Conservation (phyloP, 1,140 invertebrate genomes). For the Brachionus angularis region DNA sequence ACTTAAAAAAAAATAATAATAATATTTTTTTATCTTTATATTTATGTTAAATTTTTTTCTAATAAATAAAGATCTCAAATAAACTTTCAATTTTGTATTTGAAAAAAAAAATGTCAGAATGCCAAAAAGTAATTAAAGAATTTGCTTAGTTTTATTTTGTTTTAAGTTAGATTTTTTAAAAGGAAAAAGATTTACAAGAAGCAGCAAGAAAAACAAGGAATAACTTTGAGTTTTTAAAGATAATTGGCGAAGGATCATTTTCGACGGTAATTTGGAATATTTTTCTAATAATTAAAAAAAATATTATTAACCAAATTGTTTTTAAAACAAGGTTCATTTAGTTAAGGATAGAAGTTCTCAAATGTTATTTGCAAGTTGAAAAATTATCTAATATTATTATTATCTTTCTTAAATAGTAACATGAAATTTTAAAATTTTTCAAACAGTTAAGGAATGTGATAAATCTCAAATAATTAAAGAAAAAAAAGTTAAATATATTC, state of each 20-base stretch:
- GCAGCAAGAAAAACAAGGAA: slow-evolving; percentile 48
- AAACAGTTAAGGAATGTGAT: slow-evolving; percentile 93
- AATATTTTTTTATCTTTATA: too few relatives aligned
- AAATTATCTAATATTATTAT: too few relatives aligned
- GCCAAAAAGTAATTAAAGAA: too few relatives aligned
- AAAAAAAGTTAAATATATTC: slow-evolving; percentile 85
- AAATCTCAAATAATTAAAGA: slow-evolving; percentile 85
- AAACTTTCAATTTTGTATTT: too few relatives aligned
- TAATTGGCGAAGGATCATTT: slow-evolving; percentile 92
- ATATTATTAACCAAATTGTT: too few relatives aligned
- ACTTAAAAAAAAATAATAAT: too few relatives aligned
- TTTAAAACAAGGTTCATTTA: slow-evolving; percentile 69
- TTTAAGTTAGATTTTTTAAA: neutral
- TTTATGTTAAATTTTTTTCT: too few relatives aligned
- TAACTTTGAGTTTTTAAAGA: slow-evolving; percentile 89
- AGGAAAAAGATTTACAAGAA: neutral
- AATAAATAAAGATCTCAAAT: too few relatives aligned
- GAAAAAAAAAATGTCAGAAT: too few relatives aligned
- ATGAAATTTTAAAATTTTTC: slow-evolving; percentile 49
- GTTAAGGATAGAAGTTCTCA: slow-evolving; percentile 82
- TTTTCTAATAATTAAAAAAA: neutral
- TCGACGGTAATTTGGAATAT: slow-evolving; percentile 69
- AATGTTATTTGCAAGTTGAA: slow-evolving; percentile 90
- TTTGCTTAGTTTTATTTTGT: neutral
- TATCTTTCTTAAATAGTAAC: too few relatives aligned